Evolutionary conservation across 2,113 vertebrate genomes (phyloP).

Genomic region (Callionymus lyra): DNA sequence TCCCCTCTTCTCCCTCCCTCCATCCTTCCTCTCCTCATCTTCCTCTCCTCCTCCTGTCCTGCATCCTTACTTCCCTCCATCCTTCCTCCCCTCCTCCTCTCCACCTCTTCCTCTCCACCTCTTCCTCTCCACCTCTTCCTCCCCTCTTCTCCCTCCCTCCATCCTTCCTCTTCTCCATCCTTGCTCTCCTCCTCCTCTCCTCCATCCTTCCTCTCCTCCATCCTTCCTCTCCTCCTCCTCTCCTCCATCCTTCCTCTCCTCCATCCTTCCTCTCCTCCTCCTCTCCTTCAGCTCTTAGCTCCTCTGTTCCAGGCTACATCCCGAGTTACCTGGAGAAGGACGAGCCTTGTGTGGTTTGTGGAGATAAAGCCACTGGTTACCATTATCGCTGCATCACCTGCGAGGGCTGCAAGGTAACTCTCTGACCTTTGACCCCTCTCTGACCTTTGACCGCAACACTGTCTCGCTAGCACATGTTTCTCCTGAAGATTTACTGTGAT

Average conservation of each 20-base stretch:
- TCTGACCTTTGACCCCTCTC: no score
- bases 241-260: constrained; percentile 15
- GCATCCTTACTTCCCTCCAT: no score
- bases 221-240: not conserved
- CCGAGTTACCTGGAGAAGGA: constrained; percentile 97
- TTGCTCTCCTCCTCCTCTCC: no score
- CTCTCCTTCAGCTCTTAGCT: constrained; percentile 54
- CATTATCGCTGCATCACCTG: constrained; percentile 96
- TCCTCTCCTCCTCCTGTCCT: not conserved
- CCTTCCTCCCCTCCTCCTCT: no score
- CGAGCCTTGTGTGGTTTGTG: constrained; percentile 90
- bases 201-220: no score
- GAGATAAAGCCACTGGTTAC: constrained; percentile 91
- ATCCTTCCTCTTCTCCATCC: not conserved
- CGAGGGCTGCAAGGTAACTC: constrained; percentile 86
- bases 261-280: constrained; percentile 33
- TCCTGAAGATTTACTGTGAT: no score
- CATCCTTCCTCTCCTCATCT: no score
- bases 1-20: not conserved
- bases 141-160: not conserved
- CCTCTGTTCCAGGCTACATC: constrained; percentile 80
- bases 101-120: no score
- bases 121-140: no score
- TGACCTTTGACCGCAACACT: no score
- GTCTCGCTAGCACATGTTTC: no score